Base-by-base conservation (phyloP, 2,888 invertebrate genomes). In the Phyllotreta striolata region DNA sequence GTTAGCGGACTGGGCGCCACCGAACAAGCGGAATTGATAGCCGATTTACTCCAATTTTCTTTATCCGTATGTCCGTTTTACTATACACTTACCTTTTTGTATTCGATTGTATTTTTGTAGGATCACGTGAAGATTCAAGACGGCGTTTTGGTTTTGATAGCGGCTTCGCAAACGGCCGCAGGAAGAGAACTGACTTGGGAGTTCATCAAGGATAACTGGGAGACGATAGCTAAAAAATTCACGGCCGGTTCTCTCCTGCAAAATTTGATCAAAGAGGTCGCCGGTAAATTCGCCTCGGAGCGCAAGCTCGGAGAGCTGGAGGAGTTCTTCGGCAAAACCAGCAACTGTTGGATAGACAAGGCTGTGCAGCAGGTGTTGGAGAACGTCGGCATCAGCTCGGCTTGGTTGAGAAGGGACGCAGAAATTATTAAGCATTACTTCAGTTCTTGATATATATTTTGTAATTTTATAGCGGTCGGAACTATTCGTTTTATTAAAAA, bases 101-200 rank as follows among this genome's bases (percentile, higher is more conserved):
- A 13, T 10, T 14, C 34, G 8, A 24, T 4, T n/a, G 7, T 49
- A 3, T 37, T 62, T 35, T 69, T 63, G 3, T 78, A 93, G 91
- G 91, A 92, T 64, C 92, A 96, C 79, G 96, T 98, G 1, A 87
- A 95, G 52, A 88, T 92, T 0, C 96, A 96, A 81, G 96, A 97
- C 79, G 91, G 93, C 0, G 90, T 95, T 40, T 94, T 92, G 79
- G 93, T 95, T 9, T 90, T 97, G 39, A 90, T 91, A 69, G 92
- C 94, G 4, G 93, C 95, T 13, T 91, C 93, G 0, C 86, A 90
- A 75, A 91, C 91, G 72, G 88, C 88, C 70, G 84, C 86, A 71
- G 97, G 96, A 0, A 88, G 96, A 13, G 89, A 94, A 70, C 83
- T 95, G 72, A 91, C 93, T 1, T 98, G 97, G 97, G 83, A 92